Evolutionary conservation across 2,888 invertebrate genomes (phyloP), one percentile per base, ranked within the genome.

Genomic region (Venusia cambrica): DNA sequence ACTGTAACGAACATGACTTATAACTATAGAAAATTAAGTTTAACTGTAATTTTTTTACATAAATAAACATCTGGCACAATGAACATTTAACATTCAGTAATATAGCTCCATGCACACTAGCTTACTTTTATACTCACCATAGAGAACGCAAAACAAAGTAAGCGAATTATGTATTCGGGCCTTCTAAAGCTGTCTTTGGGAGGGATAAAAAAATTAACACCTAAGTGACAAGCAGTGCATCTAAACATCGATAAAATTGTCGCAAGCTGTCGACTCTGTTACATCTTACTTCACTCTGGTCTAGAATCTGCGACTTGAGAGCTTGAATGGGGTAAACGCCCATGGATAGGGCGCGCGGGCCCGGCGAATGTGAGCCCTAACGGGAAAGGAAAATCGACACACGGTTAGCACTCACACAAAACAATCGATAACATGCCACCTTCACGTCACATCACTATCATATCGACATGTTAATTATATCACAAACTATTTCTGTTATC

Each of bases 351-450:
- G 93, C 93, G 81, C 96, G 93, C 83, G 95, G 94, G 89, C 94
- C 95, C 80, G 96, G 96, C 85, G 96, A 96, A 88, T 94, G 94
- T 73, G 94, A 93, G 88, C 96, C 96, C 96, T 96, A 88, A 74
- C 76, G 69, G 76, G 78, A 80, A 83, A 85, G 76, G 78, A 80
- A 83, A 85, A 80, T 81, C 88, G 79, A 69, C 74, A 84, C 77
- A 84, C 84, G 71, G 88, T 89, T 88, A 85, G 91, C 91, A 89
- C 88, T 89, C 84, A 88, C 87, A 85, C 80, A 80, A 78, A 69
- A 79, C 79, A 75, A 71, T 75, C 75, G 73, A 62, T 57, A 54
- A 70, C 83, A 84, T 84, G 84, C 83, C 61, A 58, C 62, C 71
- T 59, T 58, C 70, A 73, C 70, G 67, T 62, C 67, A 72, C 70